A percentile compares a stretch with the other conserved stretches of the same genome.
phyloP scores from a whole-genome alignment of 2,888 invertebrate species.

The Drosophila infuscata region DNA sequence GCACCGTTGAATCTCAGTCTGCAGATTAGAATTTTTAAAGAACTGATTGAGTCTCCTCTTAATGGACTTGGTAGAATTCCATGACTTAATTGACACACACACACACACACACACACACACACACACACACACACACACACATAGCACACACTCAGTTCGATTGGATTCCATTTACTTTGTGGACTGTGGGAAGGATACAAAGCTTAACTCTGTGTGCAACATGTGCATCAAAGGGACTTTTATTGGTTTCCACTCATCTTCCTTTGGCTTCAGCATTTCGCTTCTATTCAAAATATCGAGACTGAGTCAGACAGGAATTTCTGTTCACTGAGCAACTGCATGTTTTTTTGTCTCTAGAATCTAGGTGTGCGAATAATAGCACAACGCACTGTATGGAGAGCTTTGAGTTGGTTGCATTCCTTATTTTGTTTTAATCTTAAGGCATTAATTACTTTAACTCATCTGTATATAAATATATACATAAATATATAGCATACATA shows the following conservation, averaged over 20 bases:
- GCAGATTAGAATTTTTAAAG: slow-evolving; percentile 61
- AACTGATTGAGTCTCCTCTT: slow-evolving; percentile 32
- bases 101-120: not conserved
- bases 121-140: not conserved
- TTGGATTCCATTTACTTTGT: slow-evolving; percentile 4
- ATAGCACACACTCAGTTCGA: not conserved
- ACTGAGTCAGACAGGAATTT: slow-evolving; percentile 14
- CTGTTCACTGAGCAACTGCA: slow-evolving; percentile 4
- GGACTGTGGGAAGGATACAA: not conserved
- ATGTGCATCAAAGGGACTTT: slow-evolving; percentile 27
- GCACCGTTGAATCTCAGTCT: not conserved
- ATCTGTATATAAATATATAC: not conserved
- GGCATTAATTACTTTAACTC: not conserved
- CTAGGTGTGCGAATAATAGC: not conserved
- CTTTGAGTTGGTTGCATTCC: not conserved
- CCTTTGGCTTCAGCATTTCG: slow-evolving; percentile 13
- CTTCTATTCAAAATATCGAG: not conserved
- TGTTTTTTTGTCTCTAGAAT: not conserved
- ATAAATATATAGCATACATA: not conserved
- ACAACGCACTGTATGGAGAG: not conserved
- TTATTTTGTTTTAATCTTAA: not conserved
- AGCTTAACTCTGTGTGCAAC: slow-evolving; percentile 12
- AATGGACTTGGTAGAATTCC: slow-evolving; percentile 6
- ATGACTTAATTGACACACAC: slow-evolving; percentile 2
- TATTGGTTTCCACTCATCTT: slow-evolving; percentile 19